These are phyloP conservation scores for Cartodere bifasciata DNA, from an alignment of 2,888 invertebrate species.

Conservation along the genomic window DNA sequence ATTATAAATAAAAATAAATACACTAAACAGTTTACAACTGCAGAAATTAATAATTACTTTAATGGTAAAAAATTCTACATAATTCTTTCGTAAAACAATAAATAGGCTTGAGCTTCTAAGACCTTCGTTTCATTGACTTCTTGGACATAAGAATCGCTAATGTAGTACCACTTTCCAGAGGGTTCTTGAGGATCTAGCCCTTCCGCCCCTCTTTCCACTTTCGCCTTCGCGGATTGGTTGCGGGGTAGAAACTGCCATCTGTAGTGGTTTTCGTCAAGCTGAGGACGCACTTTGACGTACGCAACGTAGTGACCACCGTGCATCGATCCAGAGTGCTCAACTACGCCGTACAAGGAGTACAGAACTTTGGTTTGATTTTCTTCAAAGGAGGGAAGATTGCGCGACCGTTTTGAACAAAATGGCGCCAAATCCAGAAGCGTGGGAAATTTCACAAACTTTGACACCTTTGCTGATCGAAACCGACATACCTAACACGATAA, in stretches of 20 bases:
- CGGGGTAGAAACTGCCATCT: slow-evolving; percentile 61
- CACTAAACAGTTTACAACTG: too few species aligned
- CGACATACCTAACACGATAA: slow-evolving; percentile 27
- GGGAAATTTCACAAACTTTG: slow-evolving; percentile 79
- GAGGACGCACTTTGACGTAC: slow-evolving; percentile 77
- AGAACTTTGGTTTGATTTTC: slow-evolving; percentile 39
- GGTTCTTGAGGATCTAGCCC: slow-evolving; percentile 38
- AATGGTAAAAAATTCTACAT: slow-evolving; percentile 46
- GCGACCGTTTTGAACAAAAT: slow-evolving; percentile 60
- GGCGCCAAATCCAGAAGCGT: slow-evolving; percentile 77
- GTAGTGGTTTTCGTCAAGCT: slow-evolving; percentile 47
- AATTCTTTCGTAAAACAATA: slow-evolving; percentile 92
- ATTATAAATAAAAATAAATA: too few species aligned
- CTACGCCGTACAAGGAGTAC: slow-evolving; percentile 89
- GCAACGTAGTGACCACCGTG: slow-evolving; percentile 89
- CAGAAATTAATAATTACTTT: too few species aligned
- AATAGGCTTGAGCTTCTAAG: slow-evolving; percentile 79
- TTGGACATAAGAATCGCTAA: slow-evolving; percentile 80
- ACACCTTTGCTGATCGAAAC: slow-evolving; percentile 64
- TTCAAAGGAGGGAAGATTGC: slow-evolving; percentile 42
- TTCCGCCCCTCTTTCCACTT: slow-evolving; percentile 32
- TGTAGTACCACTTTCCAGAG: slow-evolving; percentile 81
- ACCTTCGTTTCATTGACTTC: slow-evolving; percentile 72
- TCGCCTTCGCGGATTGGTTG: slow-evolving; percentile 25
- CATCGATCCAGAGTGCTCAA: slow-evolving; percentile 87